Evolutionary conservation across 2,888 invertebrate genomes (phyloP).

Genomic region (Dilophus febrilis): DNA sequence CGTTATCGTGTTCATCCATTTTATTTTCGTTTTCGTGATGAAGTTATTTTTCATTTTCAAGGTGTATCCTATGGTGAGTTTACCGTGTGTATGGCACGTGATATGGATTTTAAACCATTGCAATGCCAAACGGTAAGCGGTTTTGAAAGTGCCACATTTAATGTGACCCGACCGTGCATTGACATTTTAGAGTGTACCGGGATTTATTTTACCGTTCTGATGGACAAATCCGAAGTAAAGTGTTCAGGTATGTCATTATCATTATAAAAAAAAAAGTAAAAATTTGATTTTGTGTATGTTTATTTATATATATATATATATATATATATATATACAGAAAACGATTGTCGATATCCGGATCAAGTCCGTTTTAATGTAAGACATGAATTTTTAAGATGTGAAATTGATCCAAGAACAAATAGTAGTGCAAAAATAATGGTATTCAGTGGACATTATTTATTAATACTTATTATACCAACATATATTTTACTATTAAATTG

Average conservation of each 20-base stretch:
- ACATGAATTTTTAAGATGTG: conserved; percentile 33
- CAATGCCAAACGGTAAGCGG: conserved; percentile 33
- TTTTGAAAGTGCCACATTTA: conserved; percentile 31
- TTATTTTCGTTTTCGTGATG: conserved; percentile 24
- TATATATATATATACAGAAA: conserved; percentile 33
- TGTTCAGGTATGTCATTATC: conserved; percentile 36
- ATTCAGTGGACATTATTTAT: no score
- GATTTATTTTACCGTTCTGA: conserved; percentile 34
- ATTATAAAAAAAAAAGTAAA: background rate
- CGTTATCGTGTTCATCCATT: conserved; percentile 36
- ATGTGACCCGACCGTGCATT: conserved; percentile 33
- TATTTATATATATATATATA: conserved; percentile 13
- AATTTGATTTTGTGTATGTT: background rate
- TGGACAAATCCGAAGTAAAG: conserved; percentile 33
- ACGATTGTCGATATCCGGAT: conserved; percentile 45
- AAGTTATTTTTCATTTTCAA: conserved; percentile 29
- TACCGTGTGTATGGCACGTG: conserved; percentile 36
- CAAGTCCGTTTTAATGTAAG: conserved; percentile 40
- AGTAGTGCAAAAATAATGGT: no score
- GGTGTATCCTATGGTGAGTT: conserved; percentile 36
- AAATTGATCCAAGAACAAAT: background rate
- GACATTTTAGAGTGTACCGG: conserved; percentile 34
- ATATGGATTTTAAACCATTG: conserved; percentile 29
- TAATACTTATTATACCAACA: no score
- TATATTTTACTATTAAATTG: no score